Percentiles rank a stretch among this genome's conserved stretches.
Conservation (phyloP, 2,888 invertebrate species). For the Sericinus montela region DNA sequence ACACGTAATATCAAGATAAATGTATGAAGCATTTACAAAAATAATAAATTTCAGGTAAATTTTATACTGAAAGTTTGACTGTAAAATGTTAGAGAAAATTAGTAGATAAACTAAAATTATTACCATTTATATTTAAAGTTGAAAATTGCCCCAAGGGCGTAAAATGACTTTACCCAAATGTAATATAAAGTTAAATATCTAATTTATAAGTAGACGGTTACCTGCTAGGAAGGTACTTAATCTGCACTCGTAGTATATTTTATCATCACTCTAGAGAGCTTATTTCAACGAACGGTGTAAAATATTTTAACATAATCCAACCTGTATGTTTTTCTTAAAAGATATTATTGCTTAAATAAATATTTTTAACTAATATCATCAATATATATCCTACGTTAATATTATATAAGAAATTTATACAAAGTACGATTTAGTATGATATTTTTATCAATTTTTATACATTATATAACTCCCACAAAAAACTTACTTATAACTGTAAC, state of each 20-base stretch:
- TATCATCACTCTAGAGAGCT: slow-evolving; percentile 4
- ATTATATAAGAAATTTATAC: too few species aligned
- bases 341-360: too few species aligned
- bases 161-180: slow-evolving; percentile 13
- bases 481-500: too few species aligned
- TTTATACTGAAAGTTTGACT: slow-evolving; percentile 1
- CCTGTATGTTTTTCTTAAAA: too few species aligned
- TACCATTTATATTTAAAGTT: slow-evolving; percentile 9
- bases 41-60: not conserved
- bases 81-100: slow-evolving; percentile 13
- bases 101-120: slow-evolving; percentile 16
- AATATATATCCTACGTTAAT: too few species aligned
- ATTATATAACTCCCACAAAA: too few species aligned
- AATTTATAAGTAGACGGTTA: slow-evolving; percentile 14
- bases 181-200: slow-evolving; percentile 14
- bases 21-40: not conserved
- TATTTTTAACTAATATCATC: too few species aligned
- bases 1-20: not conserved
- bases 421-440: too few species aligned
- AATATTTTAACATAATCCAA: too few species aligned
- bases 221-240: slow-evolving; percentile 10
- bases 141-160: slow-evolving; percentile 14
- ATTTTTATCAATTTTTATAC: too few species aligned
- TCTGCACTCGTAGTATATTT: slow-evolving; percentile 15
- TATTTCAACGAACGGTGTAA: slow-evolving; percentile 1